A percentile compares a stretch with the other conserved stretches of the same genome.
Conservation (phyloP, 2,113 vertebrate species). For the Synodontis membranacea region DNA sequence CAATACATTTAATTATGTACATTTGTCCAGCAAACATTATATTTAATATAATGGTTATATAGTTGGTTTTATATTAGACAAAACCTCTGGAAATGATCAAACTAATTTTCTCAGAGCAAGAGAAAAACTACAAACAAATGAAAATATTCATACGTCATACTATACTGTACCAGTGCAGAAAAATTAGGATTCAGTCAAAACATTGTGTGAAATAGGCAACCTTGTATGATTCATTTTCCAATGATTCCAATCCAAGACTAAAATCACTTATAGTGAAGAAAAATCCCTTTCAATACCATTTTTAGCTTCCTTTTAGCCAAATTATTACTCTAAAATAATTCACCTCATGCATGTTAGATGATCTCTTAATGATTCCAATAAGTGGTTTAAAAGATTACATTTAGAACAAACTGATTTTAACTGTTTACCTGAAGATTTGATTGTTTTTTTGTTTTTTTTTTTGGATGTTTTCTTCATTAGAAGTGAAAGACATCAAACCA, state of each 20-base stretch:
- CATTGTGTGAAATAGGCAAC: not conserved
- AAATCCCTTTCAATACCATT: not conserved
- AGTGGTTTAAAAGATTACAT: not conserved
- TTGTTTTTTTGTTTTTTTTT: not conserved
- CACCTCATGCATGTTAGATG: not conserved
- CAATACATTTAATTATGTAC: too few relatives aligned
- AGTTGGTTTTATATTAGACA: not conserved
- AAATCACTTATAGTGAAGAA: not conserved
- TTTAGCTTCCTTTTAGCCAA: not conserved
- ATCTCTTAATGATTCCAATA: not conserved
- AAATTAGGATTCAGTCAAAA: not conserved
- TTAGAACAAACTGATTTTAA: not conserved
- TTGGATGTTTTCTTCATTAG: not conserved
- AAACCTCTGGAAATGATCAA: too few relatives aligned
- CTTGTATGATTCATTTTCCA: not conserved
- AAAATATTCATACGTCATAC: not conserved
- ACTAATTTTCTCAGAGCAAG: too few relatives aligned
- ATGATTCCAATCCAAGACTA: not conserved
- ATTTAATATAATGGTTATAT: too few relatives aligned
- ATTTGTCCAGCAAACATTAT: too few relatives aligned
- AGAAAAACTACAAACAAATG: not conserved
- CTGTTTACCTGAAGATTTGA: not conserved
- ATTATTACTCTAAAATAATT: not conserved
- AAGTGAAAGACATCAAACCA: not conserved
- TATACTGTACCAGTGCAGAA: not conserved